Evolutionary conservation across 2,113 vertebrate genomes (phyloP).

Genomic region (Bubalus kerabau): DNA sequence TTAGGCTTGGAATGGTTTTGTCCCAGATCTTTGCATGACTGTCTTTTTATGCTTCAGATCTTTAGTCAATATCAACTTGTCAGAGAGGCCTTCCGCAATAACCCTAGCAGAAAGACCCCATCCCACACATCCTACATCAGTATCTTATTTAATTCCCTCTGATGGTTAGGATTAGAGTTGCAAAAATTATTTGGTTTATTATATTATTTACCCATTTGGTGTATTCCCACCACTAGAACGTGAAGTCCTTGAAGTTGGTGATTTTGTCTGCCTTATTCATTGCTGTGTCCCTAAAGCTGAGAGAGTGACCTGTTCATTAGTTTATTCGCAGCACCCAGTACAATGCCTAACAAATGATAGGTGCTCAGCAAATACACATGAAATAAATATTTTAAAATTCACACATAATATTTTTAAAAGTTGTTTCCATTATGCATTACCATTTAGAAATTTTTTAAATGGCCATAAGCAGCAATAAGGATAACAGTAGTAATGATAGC

Average conservation of each 20-base stretch:
- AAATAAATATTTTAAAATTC: background rate
- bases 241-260: background rate
- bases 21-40: background rate
- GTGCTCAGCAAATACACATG: background rate
- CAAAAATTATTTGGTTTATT: background rate
- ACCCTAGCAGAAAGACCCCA: background rate
- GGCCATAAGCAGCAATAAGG: background rate
- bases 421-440: background rate
- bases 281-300: background rate
- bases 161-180: background rate
- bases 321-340: background rate
- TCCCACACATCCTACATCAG: background rate
- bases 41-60: background rate
- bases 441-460: background rate
- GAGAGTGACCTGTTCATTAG: background rate
- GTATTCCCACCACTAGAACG: background rate
- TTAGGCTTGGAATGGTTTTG: background rate
- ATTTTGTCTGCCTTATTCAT: background rate
- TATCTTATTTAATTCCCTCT: background rate
- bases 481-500: background rate
- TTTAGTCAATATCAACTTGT: background rate
- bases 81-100: background rate
- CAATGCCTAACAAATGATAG: background rate
- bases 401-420: background rate
- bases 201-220: background rate